Percentiles rank a stretch among this genome's conserved stretches.
Conservation (phyloP, 2,113 vertebrate genomes). For the Apodemus sylvaticus region DNA sequence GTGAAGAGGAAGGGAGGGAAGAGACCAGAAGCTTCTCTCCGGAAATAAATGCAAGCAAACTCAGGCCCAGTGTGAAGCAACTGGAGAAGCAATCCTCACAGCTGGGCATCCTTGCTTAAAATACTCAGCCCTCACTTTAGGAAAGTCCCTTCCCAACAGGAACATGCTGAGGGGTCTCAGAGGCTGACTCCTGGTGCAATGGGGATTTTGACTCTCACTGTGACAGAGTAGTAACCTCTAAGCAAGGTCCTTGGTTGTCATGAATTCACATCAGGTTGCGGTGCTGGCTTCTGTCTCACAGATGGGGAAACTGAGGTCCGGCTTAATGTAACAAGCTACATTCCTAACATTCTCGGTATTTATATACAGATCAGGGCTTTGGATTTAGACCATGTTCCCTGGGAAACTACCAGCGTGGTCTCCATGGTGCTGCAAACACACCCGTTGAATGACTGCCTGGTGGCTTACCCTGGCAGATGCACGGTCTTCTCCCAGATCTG, state of each 20-base stretch:
- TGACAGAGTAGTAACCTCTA: neutral
- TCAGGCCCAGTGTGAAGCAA: conserved; percentile 71
- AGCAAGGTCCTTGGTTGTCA: neutral
- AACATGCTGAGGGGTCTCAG: conserved; percentile 5
- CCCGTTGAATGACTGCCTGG: neutral
- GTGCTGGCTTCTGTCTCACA: neutral
- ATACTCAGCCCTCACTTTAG: conserved; percentile 75
- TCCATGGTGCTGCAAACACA: conserved; percentile 52
- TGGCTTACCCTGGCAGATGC: conserved; percentile 22
- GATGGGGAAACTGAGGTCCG: neutral
- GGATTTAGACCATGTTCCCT: neutral
- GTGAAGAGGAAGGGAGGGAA: neutral
- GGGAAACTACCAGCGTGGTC: conserved; percentile 57
- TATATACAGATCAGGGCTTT: neutral
- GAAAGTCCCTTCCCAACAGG: conserved; percentile 62
- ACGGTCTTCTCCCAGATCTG: conserved; percentile 40
- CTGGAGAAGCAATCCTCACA: conserved; percentile 72
- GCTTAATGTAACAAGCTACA: neutral
- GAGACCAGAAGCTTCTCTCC: conserved; percentile 9
- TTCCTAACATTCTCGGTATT: neutral
- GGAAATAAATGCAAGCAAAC: conserved; percentile 71
- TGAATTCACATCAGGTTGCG: neutral
- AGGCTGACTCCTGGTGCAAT: neutral
- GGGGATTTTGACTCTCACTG: conserved; percentile 39
- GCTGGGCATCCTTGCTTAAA: conserved; percentile 72